Conservation (phyloP, 37 sponge, comb jelly and placozoan species). For the Amphimedon queenslandica region DNA sequence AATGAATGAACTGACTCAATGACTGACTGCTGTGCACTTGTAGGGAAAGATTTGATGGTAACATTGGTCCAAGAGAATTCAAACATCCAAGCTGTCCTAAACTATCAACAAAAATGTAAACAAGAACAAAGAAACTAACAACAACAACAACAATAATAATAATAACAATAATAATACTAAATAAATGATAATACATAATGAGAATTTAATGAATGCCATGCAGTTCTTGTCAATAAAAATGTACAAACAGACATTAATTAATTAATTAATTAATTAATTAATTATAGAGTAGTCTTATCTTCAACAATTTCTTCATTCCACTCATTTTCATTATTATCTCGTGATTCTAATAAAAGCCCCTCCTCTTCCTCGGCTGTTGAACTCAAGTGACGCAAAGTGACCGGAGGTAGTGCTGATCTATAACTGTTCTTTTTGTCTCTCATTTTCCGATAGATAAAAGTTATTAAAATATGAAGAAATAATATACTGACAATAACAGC, state of each 20-base stretch:
- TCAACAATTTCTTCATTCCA: too few species aligned
- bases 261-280: too few species aligned
- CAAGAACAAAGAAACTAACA: too few species aligned
- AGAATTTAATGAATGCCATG: too few species aligned
- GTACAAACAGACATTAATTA: too few species aligned
- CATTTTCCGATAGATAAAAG: background rate
- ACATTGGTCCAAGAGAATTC: slow-evolving; percentile 86
- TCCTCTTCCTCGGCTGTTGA: background rate
- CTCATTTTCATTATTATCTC: background rate
- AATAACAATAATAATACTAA: too few species aligned
- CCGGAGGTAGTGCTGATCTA: background rate
- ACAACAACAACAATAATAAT: too few species aligned
- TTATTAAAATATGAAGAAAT: background rate
- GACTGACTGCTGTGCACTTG: background rate
- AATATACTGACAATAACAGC: background rate
- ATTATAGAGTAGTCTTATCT: too few species aligned
- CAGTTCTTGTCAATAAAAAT: too few species aligned
- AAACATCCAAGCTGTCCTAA: slow-evolving; percentile 73
- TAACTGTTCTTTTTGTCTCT: background rate
- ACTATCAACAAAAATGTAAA: slow-evolving; percentile 32
- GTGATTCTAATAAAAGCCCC: background rate
- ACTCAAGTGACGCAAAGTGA: background rate
- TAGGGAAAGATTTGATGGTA: slow-evolving; percentile 63
- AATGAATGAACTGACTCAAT: background rate
- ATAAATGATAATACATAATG: too few species aligned